Percentiles rank a stretch among this genome's conserved stretches.
These are phyloP conservation scores for Orestias chungarensis DNA, from an alignment of 2,797 vertebrate genomes.

Conservation along the genomic window DNA sequence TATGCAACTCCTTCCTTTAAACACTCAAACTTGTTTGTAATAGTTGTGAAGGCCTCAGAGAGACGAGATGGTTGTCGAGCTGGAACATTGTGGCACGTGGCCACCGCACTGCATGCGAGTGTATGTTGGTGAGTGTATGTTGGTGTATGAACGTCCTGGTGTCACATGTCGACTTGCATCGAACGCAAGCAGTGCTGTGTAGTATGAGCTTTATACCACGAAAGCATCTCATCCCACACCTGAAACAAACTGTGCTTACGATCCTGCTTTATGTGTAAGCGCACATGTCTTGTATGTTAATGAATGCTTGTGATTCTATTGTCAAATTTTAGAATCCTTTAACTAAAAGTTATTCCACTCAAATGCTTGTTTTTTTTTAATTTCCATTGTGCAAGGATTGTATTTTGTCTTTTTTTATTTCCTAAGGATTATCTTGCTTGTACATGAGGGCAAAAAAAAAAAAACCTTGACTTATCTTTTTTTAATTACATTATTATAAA, in stretches of 20 bases:
- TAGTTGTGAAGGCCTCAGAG: slow-evolving; percentile 5
- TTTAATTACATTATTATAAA: slow-evolving; percentile 77
- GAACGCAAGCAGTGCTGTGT: slow-evolving; percentile 24
- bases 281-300: slow-evolving; percentile 13
- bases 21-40: neutral
- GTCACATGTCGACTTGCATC: slow-evolving; percentile 27
- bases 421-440: slow-evolving; percentile 60
- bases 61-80: slow-evolving; percentile 11
- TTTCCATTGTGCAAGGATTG: slow-evolving; percentile 67
- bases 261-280: slow-evolving; percentile 23
- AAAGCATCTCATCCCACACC: slow-evolving; percentile 31
- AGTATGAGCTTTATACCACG: slow-evolving; percentile 27
- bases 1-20: neutral
- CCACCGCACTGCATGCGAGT: slow-evolving; percentile 47
- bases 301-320: slow-evolving; percentile 18
- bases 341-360: slow-evolving; percentile 42
- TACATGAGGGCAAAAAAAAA: slow-evolving; percentile 66
- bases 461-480: slow-evolving; percentile 73
- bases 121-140: slow-evolving; percentile 21
- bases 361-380: slow-evolving; percentile 41
- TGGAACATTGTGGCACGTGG: slow-evolving; percentile 28
- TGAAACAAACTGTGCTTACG: slow-evolving; percentile 29
- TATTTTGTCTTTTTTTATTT: slow-evolving; percentile 55
- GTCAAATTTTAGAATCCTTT: slow-evolving; percentile 31
- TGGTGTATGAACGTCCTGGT: slow-evolving; percentile 17